Percentiles rank a stretch among this genome's conserved stretches.
phyloP scores from a whole-genome alignment of 2,113 vertebrate genomes.

The Otus sunia region DNA sequence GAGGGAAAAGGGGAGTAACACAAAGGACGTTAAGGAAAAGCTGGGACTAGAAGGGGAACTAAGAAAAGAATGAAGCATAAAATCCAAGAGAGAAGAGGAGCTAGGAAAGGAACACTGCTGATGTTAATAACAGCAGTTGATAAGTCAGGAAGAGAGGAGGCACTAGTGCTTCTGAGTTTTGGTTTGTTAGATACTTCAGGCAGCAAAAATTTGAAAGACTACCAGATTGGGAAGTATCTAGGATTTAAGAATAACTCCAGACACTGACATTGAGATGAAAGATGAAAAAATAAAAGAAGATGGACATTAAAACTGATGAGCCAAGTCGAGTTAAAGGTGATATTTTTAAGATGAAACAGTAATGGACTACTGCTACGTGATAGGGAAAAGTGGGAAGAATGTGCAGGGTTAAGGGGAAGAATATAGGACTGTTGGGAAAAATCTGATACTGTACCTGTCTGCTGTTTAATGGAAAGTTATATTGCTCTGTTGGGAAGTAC shows the following conservation, averaged over 20 bases:
- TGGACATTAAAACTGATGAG: not conserved
- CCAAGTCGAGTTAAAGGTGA: not conserved
- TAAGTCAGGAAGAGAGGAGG: not conserved
- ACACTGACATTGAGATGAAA: not conserved
- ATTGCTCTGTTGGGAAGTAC: slow-evolving; percentile 13
- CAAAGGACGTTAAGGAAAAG: not conserved
- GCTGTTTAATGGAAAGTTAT: slow-evolving; percentile 23
- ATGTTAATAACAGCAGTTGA: not conserved
- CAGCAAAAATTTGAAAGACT: not conserved
- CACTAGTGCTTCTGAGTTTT: not conserved
- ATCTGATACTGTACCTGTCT: not conserved
- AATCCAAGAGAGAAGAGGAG: not conserved
- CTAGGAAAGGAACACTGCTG: not conserved
- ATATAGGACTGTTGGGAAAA: not conserved
- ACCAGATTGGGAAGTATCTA: not conserved
- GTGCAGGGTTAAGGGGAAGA: not conserved
- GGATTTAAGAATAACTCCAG: not conserved
- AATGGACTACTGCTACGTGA: not conserved
- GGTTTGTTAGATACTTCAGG: not conserved
- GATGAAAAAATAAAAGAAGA: not conserved
- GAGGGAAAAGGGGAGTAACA: not conserved
- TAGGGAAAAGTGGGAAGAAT: not conserved
- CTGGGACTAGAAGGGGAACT: not conserved
- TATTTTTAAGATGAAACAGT: not conserved
- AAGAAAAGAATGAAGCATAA: not conserved